phyloP scores from a whole-genome alignment of 1,140 invertebrate species.

The Phocides pigmalion region DNA sequence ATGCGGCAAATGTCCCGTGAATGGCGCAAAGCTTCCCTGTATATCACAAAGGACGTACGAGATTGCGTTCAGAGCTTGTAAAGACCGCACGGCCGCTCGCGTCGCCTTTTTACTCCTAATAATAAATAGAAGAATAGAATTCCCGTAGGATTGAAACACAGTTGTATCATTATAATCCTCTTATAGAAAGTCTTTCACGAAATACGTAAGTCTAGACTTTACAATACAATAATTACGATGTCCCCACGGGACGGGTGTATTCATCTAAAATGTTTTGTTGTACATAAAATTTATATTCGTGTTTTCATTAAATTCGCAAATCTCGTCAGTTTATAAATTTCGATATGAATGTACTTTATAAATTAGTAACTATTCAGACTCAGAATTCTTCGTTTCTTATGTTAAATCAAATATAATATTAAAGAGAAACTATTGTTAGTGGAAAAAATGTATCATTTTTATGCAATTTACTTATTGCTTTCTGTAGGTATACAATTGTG shows the following conservation, averaged over 20 bases:
- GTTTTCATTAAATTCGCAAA: slow-evolving; percentile 15
- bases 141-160: slow-evolving; percentile 13
- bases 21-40: slow-evolving; percentile 56
- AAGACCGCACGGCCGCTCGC: slow-evolving; percentile 37
- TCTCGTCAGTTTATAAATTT: slow-evolving; percentile 16
- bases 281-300: neutral
- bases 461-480: slow-evolving; percentile 8
- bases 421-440: slow-evolving; percentile 14
- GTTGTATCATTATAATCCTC: slow-evolving; percentile 19
- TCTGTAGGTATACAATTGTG: neutral
- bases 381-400: slow-evolving; percentile 14
- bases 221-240: slow-evolving; percentile 4
- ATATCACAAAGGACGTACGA: slow-evolving; percentile 51
- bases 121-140: slow-evolving; percentile 3
- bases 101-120: slow-evolving; percentile 36
- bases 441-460: slow-evolving; percentile 18
- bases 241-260: neutral
- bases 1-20: slow-evolving; percentile 67
- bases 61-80: neutral
- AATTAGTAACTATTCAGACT: slow-evolving; percentile 12
- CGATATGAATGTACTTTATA: slow-evolving; percentile 5
- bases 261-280: slow-evolving; percentile 8
- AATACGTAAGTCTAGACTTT: slow-evolving; percentile 27
- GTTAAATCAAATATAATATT: slow-evolving; percentile 30
- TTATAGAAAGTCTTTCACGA: slow-evolving; percentile 18